Evolutionary conservation across 2,888 invertebrate genomes (phyloP).

Genomic region (Punctoribates punctum): DNA sequence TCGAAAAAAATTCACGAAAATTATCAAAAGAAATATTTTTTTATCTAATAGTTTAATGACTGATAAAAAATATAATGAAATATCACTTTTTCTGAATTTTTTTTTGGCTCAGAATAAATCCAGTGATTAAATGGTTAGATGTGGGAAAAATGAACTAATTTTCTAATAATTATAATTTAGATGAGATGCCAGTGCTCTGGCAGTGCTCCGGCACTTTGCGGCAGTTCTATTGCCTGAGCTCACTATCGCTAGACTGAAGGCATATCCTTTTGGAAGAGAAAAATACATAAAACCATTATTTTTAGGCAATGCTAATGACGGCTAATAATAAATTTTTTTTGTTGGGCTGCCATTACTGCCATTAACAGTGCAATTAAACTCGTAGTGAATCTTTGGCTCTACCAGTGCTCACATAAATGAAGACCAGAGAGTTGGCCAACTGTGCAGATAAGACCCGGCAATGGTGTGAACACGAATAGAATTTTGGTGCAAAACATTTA

Average conservation of each 20-base stretch:
- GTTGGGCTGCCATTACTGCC: slow-evolving; percentile 18
- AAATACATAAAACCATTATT: slow-evolving; percentile 2
- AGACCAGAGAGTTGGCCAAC: neutral
- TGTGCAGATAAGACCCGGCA: slow-evolving; percentile 7
- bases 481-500: slow-evolving; percentile 35
- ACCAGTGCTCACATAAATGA: neutral
- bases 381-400: neutral
- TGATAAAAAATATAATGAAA: neutral
- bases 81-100: neutral
- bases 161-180: slow-evolving; percentile 10
- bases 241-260: neutral
- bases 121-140: neutral
- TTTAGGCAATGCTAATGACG: slow-evolving; percentile 24
- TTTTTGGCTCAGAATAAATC: neutral
- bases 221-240: neutral
- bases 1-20: neutral
- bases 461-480: slow-evolving; percentile 33
- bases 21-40: neutral
- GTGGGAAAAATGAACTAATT: neutral
- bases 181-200: slow-evolving; percentile 6
- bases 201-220: too few relatives aligned
- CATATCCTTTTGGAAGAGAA: neutral
- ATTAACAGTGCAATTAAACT: slow-evolving; percentile 36
- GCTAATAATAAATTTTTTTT: slow-evolving; percentile 14
- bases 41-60: neutral